Evolutionary conservation across 2,888 invertebrate genomes (phyloP), one percentile per base, ranked within the genome.

Genomic region (Aspidapion aeneum): DNA sequence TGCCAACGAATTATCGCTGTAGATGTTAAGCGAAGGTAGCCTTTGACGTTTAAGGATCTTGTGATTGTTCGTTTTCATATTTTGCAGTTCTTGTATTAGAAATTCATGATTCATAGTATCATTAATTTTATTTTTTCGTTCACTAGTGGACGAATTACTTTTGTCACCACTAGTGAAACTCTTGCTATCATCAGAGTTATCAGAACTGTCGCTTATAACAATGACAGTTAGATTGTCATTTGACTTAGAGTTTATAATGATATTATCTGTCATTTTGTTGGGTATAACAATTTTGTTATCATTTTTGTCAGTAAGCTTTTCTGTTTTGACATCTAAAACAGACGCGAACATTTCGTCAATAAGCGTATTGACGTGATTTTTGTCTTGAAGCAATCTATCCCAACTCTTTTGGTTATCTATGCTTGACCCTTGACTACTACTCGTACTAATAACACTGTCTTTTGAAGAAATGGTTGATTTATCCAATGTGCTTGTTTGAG

Each of bases 71-170:
- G 72, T 71, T 58, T 86, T 84, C 89, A 89, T 89, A 61, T 84
- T 85, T 71, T 89, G 85, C 77, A 89, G 75, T 75, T 90, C 89
- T 66, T 87, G 85, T 72, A 90, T 89, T 72, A 90, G 82, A 79
- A 88, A 83, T 79, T 90, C 89, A 74, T 89, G 89, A 75, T 86
- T 86, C 72, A 74, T 70, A 65, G 75, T 75, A 65, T 80, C 80
- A 66, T 78, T 76, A 64, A 78, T n/a, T n/a, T n/a, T n/a, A 2
- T 76, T 76, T 66, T 67, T 67, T 50, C 65, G 21, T 18, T 68
- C 68, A 5, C 17, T 58, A 22, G 61, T 64, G 16, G 63, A 52
- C 18, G 48, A 9, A 55, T 55, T 55, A 21, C 62, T 67, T 52
- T 64, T 58, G 2, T 35, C 20, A n/a, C 49, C 58, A 3, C 51